Percentiles rank a stretch among this genome's conserved stretches.
phyloP scores from a whole-genome alignment of 2,113 vertebrate genomes.

The Oriolus oriolus region DNA sequence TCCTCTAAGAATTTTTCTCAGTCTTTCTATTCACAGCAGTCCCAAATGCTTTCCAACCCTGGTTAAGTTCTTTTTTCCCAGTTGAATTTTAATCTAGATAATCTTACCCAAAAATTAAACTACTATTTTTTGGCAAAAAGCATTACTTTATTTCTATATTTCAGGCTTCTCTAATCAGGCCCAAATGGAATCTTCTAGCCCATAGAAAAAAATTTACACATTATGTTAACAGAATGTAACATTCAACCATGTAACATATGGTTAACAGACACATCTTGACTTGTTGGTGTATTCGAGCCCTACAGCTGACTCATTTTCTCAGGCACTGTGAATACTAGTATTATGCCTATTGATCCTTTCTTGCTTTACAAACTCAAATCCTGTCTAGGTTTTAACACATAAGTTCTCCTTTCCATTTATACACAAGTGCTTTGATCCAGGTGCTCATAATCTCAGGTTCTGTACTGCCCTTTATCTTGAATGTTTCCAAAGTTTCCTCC shows the following conservation, averaged over 20 bases:
- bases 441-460: background rate
- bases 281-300: background rate
- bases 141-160: background rate
- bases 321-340: background rate
- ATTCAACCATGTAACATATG: accelerated
- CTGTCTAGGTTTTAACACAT: background rate
- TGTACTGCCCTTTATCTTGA: background rate
- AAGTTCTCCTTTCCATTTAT: background rate
- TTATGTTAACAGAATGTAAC: background rate
- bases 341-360: background rate
- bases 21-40: background rate
- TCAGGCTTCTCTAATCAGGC: background rate
- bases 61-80: background rate
- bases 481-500: background rate
- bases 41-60: background rate
- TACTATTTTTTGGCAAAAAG: background rate
- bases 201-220: background rate
- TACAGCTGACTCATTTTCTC: background rate
- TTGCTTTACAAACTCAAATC: background rate
- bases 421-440: background rate
- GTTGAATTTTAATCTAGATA: background rate
- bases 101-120: background rate
- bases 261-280: background rate
- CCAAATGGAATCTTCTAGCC: background rate
- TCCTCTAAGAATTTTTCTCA: background rate